Percentiles rank a stretch among this genome's conserved stretches.
Evolutionary conservation across 2,113 vertebrate species (phyloP).

Genomic region (Leptocoma aspasia): DNA sequence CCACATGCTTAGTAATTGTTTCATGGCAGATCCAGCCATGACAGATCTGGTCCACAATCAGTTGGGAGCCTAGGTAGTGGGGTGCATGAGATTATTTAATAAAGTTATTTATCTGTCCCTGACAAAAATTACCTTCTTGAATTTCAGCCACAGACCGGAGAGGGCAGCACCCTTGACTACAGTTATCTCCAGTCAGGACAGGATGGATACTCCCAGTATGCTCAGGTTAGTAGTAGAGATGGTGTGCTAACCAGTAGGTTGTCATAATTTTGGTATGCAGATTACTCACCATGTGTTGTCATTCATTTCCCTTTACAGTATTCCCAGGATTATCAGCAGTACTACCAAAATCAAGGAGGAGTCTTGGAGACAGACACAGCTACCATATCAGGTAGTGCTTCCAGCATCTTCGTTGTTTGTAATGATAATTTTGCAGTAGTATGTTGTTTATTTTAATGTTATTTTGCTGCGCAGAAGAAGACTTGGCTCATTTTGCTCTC

Average conservation of each 20-base stretch:
- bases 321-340: conserved; percentile 88
- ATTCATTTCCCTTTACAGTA: conserved; percentile 41
- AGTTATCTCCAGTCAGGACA: conserved; percentile 85
- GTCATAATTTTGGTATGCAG: neutral
- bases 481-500: neutral
- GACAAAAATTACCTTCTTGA: neutral
- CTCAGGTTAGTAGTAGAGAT: conserved; percentile 79
- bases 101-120: neutral
- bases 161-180: conserved; percentile 84
- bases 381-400: conserved; percentile 72
- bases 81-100: neutral
- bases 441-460: neutral
- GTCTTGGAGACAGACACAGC: conserved; percentile 79
- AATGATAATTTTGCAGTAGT: neutral
- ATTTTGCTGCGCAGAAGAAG: neutral
- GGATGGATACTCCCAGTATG: conserved; percentile 84
- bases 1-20: neutral
- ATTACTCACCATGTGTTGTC: neutral
- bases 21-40: neutral
- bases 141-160: conserved; percentile 84
- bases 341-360: conserved; percentile 84
- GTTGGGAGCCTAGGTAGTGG: neutral
- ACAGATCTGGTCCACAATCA: neutral
- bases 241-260: neutral
- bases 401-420: neutral